Conservation (phyloP, 2,113 vertebrate genomes). For the Siniperca knerii region DNA sequence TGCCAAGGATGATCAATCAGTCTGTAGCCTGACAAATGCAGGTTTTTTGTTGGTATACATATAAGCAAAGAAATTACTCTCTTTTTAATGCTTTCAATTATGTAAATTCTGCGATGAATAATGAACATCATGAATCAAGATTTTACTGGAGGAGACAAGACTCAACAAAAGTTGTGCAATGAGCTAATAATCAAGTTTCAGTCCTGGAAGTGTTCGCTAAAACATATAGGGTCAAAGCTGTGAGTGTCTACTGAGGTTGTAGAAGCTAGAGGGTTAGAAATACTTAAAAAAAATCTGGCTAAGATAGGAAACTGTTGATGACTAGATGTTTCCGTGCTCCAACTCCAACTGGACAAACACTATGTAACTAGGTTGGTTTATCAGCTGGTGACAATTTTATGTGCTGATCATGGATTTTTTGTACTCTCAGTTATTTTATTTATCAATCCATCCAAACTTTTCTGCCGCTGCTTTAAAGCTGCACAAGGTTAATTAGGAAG, state of each 20-base stretch:
- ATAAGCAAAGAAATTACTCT: too few relatives aligned
- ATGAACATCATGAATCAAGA: neutral
- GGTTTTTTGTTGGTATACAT: too few relatives aligned
- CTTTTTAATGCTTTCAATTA: neutral
- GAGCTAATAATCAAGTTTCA: neutral
- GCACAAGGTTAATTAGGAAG: slow-evolving; percentile 53
- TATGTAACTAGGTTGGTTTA: neutral
- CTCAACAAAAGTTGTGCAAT: neutral
- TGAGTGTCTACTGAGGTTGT: neutral
- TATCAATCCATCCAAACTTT: slow-evolving; percentile 3
- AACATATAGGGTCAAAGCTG: neutral
- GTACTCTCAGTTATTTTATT: neutral
- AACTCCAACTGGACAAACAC: neutral
- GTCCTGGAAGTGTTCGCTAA: neutral
- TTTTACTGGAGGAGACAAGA: neutral
- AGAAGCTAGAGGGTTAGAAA: neutral
- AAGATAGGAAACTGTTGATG: neutral
- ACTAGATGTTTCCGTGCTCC: neutral
- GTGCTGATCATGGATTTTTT: neutral
- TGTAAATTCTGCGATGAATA: neutral
- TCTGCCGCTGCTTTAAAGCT: neutral
- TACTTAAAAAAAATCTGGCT: neutral
- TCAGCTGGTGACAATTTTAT: neutral
- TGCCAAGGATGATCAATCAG: neutral
- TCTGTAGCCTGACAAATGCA: neutral